phyloP scores from a whole-genome alignment of 2,113 vertebrate genomes.

The Andinoacara biseriatus region DNA sequence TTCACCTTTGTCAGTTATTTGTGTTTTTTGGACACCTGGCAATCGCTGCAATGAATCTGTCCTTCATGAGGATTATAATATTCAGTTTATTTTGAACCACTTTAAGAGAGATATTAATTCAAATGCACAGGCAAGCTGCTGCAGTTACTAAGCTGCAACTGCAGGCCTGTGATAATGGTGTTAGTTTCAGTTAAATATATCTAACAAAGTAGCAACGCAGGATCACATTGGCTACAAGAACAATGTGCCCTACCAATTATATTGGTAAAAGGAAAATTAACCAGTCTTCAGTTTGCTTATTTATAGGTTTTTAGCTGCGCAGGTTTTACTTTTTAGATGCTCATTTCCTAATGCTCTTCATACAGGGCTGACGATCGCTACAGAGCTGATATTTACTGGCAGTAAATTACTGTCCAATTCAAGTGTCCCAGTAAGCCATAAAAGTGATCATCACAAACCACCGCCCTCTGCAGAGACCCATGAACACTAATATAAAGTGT shows the following conservation, averaged over 20 bases:
- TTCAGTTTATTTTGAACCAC: not conserved
- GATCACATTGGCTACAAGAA: not conserved
- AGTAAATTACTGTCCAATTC: not conserved
- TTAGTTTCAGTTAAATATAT: not conserved
- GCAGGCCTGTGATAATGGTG: not conserved
- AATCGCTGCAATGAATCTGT: not conserved
- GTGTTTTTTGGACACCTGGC: not conserved
- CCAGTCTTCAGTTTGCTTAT: not conserved
- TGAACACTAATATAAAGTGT: not conserved
- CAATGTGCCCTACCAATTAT: not conserved
- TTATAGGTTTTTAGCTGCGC: too few species aligned
- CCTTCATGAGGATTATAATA: not conserved
- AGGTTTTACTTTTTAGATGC: not conserved
- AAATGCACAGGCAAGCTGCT: not conserved
- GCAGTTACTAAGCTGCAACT: not conserved
- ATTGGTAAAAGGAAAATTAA: too few species aligned
- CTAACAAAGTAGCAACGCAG: not conserved
- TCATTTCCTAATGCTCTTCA: not conserved
- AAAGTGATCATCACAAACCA: not conserved
- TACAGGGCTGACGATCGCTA: too few species aligned
- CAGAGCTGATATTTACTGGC: not conserved
- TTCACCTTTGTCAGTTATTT: not conserved
- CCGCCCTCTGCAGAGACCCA: not conserved
- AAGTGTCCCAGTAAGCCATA: not conserved
- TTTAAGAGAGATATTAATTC: not conserved